Evolutionary conservation across 2,113 vertebrate species (phyloP).

Genomic region (Ammodytes marinus): DNA sequence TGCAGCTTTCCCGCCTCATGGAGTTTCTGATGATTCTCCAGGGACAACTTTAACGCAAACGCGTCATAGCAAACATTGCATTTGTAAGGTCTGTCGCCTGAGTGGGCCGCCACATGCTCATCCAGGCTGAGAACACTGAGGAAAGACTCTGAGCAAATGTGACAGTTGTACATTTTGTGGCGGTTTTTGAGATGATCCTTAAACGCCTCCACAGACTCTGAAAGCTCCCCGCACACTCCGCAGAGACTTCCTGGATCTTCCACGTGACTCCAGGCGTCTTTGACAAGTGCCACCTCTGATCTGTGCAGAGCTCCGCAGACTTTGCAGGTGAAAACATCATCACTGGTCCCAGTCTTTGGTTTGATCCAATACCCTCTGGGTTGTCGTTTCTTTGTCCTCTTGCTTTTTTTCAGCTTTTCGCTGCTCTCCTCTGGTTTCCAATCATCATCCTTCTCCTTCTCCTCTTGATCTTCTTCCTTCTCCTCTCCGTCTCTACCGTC

Average conservation of each 20-base stretch:
- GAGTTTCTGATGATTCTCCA: constrained; percentile 29
- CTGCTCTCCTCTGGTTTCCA: constrained; percentile 16
- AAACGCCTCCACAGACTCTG: background rate
- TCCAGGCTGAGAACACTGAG: background rate
- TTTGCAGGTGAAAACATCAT: background rate
- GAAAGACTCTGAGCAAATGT: constrained; percentile 44
- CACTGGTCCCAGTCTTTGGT: background rate
- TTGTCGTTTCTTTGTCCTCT: constrained; percentile 2
- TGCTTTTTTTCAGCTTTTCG: background rate
- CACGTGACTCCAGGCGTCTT: constrained; percentile 47
- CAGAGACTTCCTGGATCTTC: constrained; percentile 33
- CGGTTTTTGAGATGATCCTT: constrained; percentile 26
- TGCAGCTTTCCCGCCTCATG: background rate
- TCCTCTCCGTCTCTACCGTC: fast-evolving
- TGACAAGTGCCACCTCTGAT: background rate
- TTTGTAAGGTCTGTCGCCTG: background rate
- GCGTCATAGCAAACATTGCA: constrained; percentile 9
- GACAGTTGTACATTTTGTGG: constrained; percentile 26
- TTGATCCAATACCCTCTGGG: fast-evolving
- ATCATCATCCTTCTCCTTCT: background rate
- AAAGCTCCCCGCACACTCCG: constrained; percentile 35
- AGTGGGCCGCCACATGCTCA: constrained; percentile 10
- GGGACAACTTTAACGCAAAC: background rate
- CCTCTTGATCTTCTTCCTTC: background rate
- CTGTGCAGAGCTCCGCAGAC: constrained; percentile 19